A percentile compares a stretch with the other conserved stretches of the same genome.
Evolutionary conservation across 2,113 vertebrate genomes (phyloP).

Genomic region (Ciconia maguari): DNA sequence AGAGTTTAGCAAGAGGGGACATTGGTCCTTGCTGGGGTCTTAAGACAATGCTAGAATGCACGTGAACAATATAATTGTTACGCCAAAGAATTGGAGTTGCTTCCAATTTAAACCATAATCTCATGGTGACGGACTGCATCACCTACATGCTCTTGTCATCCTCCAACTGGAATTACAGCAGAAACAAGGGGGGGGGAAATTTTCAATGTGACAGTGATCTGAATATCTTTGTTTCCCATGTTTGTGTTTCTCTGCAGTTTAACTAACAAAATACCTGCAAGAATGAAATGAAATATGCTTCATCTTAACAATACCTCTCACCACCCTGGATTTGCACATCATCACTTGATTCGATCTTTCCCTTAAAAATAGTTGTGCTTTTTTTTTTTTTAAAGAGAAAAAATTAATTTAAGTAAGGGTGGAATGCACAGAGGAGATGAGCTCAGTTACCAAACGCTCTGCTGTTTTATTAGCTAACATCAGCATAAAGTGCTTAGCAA

Average conservation of each 20-base stretch:
- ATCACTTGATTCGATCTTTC: neutral
- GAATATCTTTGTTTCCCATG: neutral
- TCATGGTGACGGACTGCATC: neutral
- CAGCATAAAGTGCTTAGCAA: neutral
- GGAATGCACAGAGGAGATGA: neutral
- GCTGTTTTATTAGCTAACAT: conserved; percentile 31
- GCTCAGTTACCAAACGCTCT: neutral
- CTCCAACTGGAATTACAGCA: neutral
- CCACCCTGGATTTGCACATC: neutral
- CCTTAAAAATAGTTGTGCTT: neutral
- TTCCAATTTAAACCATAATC: neutral
- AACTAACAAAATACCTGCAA: neutral
- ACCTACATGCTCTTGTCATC: neutral
- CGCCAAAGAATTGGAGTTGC: neutral
- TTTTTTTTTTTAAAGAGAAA: neutral
- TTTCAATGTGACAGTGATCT: neutral
- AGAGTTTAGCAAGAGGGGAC: neutral
- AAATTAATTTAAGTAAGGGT: neutral
- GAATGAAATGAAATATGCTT: neutral
- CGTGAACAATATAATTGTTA: neutral
- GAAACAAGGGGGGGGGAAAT: neutral
- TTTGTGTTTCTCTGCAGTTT: neutral
- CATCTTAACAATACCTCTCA: neutral
- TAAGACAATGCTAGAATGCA: neutral
- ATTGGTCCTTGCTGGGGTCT: neutral